These are phyloP conservation scores for Drosophila maculinotata DNA, from an alignment of 2,888 invertebrate species.

Conservation along the genomic window DNA sequence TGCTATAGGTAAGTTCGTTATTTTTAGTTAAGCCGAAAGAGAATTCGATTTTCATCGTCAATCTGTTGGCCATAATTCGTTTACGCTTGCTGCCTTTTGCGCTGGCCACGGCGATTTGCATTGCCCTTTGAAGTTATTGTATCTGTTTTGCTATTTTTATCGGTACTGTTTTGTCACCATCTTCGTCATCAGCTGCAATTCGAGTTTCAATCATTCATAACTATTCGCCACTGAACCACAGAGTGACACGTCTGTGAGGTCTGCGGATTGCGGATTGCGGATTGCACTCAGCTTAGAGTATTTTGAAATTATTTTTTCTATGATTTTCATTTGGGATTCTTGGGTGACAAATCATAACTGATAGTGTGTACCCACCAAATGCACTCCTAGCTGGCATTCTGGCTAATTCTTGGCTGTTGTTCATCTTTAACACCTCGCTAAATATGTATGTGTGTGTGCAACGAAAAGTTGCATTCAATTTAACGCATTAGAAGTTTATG, in stretches of 20 bases:
- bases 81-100: constrained; percentile 44
- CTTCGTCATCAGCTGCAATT: constrained; percentile 48
- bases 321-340: constrained; percentile 37
- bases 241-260: constrained; percentile 47
- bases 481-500: constrained; percentile 1
- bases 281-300: constrained; percentile 7
- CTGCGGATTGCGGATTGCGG: constrained; percentile 13
- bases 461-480: constrained; percentile 2
- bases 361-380: background rate
- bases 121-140: constrained; percentile 54
- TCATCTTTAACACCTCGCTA: constrained; percentile 50
- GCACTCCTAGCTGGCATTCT: constrained; percentile 2
- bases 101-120: constrained; percentile 50
- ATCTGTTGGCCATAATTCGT: constrained; percentile 51
- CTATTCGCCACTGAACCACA: constrained; percentile 28
- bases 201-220: constrained; percentile 54
- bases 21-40: constrained; percentile 1
- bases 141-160: constrained; percentile 42
- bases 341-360: background rate
- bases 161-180: constrained; percentile 18
- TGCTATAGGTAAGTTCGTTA: constrained; percentile 21
- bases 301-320: constrained; percentile 33
- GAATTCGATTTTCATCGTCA: constrained; percentile 20
- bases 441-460: background rate
- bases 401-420: constrained; percentile 24